These are phyloP conservation scores for Paralichthys olivaceus DNA, from an alignment of 2,113 vertebrate genomes.

Conservation along the genomic window DNA sequence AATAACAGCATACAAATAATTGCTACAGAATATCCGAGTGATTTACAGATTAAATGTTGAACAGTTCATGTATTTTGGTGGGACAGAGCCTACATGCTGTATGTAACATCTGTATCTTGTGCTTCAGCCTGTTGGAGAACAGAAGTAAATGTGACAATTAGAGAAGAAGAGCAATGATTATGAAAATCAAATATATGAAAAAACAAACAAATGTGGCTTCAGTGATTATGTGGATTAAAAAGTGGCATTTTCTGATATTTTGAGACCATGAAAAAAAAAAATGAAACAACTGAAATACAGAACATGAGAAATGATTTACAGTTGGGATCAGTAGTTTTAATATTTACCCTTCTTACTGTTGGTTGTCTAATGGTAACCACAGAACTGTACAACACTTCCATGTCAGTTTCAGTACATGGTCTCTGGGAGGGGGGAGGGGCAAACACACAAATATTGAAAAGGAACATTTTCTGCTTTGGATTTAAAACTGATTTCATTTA, in stretches of 20 bases:
- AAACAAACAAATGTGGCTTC: too few relatives aligned
- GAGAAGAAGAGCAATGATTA: neutral
- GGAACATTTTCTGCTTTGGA: too few relatives aligned
- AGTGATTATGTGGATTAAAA: too few relatives aligned
- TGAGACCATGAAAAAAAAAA: neutral
- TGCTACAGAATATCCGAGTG: too few relatives aligned
- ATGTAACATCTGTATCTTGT: constrained; percentile 14
- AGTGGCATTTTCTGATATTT: too few relatives aligned
- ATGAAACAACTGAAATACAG: neutral
- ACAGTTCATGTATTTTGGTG: neutral
- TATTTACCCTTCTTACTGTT: neutral
- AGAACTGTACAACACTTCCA: constrained; percentile 10
- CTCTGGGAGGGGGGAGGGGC: constrained; percentile 3
- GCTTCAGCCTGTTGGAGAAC: constrained; percentile 15
- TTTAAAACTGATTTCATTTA: neutral
- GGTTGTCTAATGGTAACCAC: neutral
- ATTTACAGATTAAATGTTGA: neutral
- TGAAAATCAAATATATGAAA: neutral
- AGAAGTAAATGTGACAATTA: neutral
- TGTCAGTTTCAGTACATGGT: neutral
- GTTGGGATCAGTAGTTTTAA: neutral
- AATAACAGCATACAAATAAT: too few relatives aligned
- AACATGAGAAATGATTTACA: neutral
- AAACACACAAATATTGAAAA: neutral
- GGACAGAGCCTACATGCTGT: neutral